These are phyloP conservation scores for Oncorhynchus tshawytscha DNA, from an alignment of 2,113 vertebrate species.

Conservation along the genomic window DNA sequence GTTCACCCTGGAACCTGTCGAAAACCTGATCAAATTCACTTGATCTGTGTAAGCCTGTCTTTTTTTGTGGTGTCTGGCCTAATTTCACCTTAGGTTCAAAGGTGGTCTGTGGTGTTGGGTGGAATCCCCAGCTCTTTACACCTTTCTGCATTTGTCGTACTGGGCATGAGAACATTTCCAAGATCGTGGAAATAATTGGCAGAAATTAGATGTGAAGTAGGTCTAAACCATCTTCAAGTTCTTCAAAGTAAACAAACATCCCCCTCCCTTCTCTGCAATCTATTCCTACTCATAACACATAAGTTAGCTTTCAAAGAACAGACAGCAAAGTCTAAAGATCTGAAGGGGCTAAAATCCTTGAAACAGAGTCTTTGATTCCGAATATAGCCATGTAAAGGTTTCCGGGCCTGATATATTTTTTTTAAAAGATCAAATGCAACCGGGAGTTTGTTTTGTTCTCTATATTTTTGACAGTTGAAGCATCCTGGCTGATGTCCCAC, in stretches of 20 bases:
- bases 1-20: neutral
- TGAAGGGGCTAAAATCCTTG: slow-evolving; percentile 43
- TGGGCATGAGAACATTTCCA: neutral
- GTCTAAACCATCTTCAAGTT: too few relatives aligned
- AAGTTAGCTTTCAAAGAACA: neutral
- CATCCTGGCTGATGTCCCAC: slow-evolving; percentile 38
- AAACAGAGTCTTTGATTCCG: slow-evolving; percentile 52
- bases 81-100: slow-evolving; percentile 22
- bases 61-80: slow-evolving; percentile 30
- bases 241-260: slow-evolving; percentile 14
- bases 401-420: slow-evolving; percentile 16
- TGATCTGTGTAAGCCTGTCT: slow-evolving; percentile 32
- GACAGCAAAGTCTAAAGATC: slow-evolving; percentile 47
- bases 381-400: slow-evolving; percentile 53
- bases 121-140: neutral
- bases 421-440: slow-evolving; percentile 54
- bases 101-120: slow-evolving; percentile 19
- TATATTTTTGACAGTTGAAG: slow-evolving; percentile 37
- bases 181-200: neutral
- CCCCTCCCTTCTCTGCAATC: neutral
- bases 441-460: slow-evolving; percentile 51
- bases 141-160: neutral
- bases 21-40: slow-evolving; percentile 7
- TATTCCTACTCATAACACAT: slow-evolving; percentile 26
- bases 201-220: neutral